Percentiles rank a stretch among this genome's conserved stretches.
Evolutionary conservation across 2,113 vertebrate species (phyloP).

Genomic region (Eubucco bourcierii): DNA sequence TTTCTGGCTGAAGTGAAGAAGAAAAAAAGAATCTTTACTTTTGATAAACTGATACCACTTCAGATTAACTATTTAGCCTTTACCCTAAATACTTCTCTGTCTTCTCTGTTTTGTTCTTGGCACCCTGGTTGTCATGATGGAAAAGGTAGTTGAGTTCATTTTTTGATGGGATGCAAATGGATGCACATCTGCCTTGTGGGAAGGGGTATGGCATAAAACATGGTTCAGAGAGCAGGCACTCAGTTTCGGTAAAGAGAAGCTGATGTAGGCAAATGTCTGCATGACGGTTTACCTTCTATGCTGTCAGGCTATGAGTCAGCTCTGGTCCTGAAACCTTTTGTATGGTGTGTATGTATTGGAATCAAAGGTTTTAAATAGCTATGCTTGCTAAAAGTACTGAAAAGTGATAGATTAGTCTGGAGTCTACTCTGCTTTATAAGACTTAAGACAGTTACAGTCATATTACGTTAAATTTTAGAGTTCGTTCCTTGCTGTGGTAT

Average conservation of each 20-base stretch:
- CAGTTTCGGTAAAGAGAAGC: neutral
- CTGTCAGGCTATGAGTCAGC: neutral
- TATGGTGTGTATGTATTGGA: neutral
- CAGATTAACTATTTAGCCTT: neutral
- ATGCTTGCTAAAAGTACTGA: neutral
- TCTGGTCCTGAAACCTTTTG: neutral
- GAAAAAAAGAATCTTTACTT: neutral
- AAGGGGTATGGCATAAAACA: neutral
- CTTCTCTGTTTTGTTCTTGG: neutral
- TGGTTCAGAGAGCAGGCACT: neutral
- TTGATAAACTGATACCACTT: neutral
- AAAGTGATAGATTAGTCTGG: neutral
- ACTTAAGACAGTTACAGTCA: neutral
- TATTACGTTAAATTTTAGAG: neutral
- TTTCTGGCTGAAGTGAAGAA: neutral
- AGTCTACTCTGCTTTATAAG: neutral
- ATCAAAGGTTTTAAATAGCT: neutral
- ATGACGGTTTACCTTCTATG: neutral
- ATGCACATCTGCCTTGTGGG: neutral
- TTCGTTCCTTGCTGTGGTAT: neutral
- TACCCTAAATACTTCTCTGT: neutral
- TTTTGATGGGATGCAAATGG: neutral
- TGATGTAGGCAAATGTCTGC: neutral
- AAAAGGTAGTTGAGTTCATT: neutral
- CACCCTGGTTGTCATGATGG: neutral